Conservation (phyloP, 2,888 invertebrate genomes). For the Oxytorus armatus region DNA sequence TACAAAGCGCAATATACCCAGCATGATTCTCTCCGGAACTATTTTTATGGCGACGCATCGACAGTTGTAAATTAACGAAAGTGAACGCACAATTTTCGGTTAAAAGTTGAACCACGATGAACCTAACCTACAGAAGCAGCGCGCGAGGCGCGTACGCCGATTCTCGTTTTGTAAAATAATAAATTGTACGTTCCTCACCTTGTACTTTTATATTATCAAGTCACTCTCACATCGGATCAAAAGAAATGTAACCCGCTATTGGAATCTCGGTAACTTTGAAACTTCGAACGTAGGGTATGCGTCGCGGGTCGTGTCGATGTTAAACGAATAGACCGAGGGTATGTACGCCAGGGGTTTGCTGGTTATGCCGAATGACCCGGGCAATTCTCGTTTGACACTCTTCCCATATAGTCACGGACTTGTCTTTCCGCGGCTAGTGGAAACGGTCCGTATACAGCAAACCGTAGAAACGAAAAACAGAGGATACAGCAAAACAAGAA, state of each 20-base stretch:
- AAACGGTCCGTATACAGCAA: slow-evolving; percentile 59
- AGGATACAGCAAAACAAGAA: slow-evolving; percentile 33
- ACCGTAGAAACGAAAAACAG: slow-evolving; percentile 27
- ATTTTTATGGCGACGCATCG: no score
- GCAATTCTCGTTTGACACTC: slow-evolving; percentile 59
- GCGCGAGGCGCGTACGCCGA: no score
- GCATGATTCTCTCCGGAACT: no score
- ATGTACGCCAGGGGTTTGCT: slow-evolving; percentile 24
- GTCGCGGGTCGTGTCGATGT: slow-evolving; percentile 46
- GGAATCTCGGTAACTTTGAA: background rate
- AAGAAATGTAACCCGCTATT: background rate
- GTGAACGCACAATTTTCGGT: no score
- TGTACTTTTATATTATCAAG: background rate
- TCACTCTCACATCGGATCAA: background rate
- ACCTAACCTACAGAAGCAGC: no score
- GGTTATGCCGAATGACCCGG: slow-evolving; percentile 63
- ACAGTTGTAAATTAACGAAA: no score
- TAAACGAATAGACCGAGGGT: slow-evolving; percentile 46
- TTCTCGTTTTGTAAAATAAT: background rate
- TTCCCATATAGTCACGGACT: slow-evolving; percentile 1
- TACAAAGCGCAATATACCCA: no score
- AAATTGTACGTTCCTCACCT: background rate
- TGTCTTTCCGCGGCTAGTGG: slow-evolving; percentile 40
- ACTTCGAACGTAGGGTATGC: slow-evolving; percentile 16
- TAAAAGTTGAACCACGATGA: no score